Conservation (phyloP, 2,888 invertebrate species). For the Clepsis dumicolana region DNA sequence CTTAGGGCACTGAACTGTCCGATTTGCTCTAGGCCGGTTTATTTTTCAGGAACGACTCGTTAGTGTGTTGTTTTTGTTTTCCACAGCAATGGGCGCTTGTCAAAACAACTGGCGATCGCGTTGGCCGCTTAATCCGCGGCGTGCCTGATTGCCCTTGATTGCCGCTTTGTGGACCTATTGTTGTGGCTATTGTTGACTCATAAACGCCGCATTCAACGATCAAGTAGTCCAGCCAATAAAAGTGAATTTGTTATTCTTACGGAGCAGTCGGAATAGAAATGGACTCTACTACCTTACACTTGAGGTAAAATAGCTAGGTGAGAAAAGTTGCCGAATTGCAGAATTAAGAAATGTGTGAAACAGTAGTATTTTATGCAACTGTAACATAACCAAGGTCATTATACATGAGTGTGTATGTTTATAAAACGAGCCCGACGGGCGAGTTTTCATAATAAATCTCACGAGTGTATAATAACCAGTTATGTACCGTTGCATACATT, state of each 20-base stretch:
- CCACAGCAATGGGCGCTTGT: slow-evolving; percentile 14
- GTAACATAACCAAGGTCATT: too few relatives aligned
- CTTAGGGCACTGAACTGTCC: too few relatives aligned
- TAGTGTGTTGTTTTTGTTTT: background rate
- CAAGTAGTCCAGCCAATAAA: background rate
- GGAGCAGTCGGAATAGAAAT: background rate
- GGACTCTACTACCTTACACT: background rate
- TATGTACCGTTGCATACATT: too few relatives aligned
- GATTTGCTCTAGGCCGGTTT: background rate
- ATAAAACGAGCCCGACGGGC: too few relatives aligned
- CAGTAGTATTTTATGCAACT: too few relatives aligned
- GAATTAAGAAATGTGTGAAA: too few relatives aligned
- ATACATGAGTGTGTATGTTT: too few relatives aligned
- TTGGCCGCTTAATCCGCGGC: slow-evolving; percentile 47
- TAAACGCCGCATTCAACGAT: slow-evolving; percentile 11
- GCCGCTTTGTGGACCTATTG: slow-evolving; percentile 52
- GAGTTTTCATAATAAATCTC: too few relatives aligned
- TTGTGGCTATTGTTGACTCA: background rate
- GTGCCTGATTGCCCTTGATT: slow-evolving; percentile 60
- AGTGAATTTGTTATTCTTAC: background rate
- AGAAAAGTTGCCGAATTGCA: background rate
- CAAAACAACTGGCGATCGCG: slow-evolving; percentile 27
- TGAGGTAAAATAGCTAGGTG: background rate
- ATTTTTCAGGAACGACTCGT: background rate
- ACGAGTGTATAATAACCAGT: too few relatives aligned